Evolutionary conservation across 2,797 vertebrate genomes (phyloP), one percentile per base, ranked within the genome.

Genomic region (Sciaenops ocellatus): DNA sequence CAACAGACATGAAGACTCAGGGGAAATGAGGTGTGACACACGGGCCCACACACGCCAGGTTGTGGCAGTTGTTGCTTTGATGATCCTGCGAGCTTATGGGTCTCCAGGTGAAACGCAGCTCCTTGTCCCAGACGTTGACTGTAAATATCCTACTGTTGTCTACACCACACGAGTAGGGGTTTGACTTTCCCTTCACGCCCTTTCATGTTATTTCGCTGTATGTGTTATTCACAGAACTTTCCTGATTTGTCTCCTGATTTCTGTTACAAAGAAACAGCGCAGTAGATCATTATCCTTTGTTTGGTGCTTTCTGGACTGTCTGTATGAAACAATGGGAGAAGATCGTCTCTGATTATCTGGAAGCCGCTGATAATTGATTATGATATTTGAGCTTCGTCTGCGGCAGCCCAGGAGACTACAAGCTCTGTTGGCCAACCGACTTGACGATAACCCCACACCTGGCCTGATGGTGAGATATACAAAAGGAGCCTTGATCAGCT

Each of bases 11-110:
- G 75, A 89, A 82, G 85, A 81, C 91, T 84, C 80, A 24, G 85
- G 91, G 90, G 91, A 94, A 94, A 93, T 93, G 91, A 94, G 90
- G 89, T 90, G 88, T 92, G 89, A 91, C 92, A 85, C 89, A 81
- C 82, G 75, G 86, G 89, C 88, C 89, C 88, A 83, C 87, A 90
- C 88, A 90, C 46, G 81, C 83, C 88, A 89, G 80, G 86, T 83
- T 79, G 89, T 85, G 85, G 86, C 85, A 78, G 87, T 93, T 89
- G 91, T 87, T 92, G 90, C 91, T 92, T 92, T 93, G 90, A 94
- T 89, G 88, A 87, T 92, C 83, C 56, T 85, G 69, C n/a, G 38
- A 87, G 87, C 83, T 90, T 79, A 88, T 89, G 79, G 88, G 82
- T 88, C 88, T 91, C 86, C 85, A 83, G 89, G 85, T 91, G 82